Conservation (phyloP, 2,888 invertebrate species). For the Campopleginae sp. region DNA sequence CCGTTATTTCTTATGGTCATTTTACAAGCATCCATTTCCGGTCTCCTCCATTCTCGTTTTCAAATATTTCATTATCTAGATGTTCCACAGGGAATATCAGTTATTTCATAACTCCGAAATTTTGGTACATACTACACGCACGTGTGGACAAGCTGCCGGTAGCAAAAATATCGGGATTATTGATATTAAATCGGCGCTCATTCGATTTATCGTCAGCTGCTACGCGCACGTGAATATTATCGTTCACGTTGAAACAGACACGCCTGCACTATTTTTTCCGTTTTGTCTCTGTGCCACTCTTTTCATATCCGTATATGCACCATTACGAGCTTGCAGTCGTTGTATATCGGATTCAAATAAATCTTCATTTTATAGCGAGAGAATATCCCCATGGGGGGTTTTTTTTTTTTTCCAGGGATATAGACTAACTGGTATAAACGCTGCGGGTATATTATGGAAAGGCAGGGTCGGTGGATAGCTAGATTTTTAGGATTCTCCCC, state of each 20-base stretch:
- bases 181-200: slow-evolving; percentile 67
- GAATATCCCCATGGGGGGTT: slow-evolving; percentile 60
- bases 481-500: slow-evolving; percentile 17
- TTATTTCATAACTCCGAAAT: slow-evolving; percentile 12
- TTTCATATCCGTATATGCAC: background rate
- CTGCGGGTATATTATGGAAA: background rate
- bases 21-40: background rate
- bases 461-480: background rate
- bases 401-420: slow-evolving; percentile 66
- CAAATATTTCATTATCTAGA: background rate
- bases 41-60: background rate
- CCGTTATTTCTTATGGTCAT: background rate
- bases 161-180: slow-evolving; percentile 60
- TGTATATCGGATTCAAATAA: slow-evolving; percentile 70
- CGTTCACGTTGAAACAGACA: background rate
- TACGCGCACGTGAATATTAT: slow-evolving; percentile 10
- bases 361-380: slow-evolving; percentile 71
- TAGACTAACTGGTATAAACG: background rate
- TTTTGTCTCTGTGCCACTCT: background rate
- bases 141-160: background rate
- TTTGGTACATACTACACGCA: background rate
- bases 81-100: slow-evolving; percentile 12
- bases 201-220: slow-evolving; percentile 68
- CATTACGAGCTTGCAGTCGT: slow-evolving; percentile 39
- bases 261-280: too few relatives aligned